phyloP scores from a whole-genome alignment of 2,113 vertebrate genomes.

The Opisthocomus hoazin region DNA sequence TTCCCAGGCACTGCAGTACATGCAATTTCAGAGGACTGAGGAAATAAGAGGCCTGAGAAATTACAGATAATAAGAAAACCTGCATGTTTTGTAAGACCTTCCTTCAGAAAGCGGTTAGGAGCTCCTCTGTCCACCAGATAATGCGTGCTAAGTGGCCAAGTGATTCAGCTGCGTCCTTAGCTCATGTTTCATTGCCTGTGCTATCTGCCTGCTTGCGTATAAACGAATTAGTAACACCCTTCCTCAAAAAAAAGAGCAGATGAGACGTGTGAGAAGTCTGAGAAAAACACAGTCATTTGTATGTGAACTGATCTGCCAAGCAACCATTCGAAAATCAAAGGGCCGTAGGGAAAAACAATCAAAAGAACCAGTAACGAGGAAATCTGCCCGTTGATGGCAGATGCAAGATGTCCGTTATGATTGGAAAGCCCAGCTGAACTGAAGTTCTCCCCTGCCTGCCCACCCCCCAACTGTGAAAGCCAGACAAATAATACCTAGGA shows the following conservation, averaged over 20 bases:
- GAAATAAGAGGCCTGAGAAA: background rate
- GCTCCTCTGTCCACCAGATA: background rate
- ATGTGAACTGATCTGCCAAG: background rate
- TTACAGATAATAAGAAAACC: background rate
- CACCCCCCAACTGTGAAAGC: background rate
- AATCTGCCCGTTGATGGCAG: background rate
- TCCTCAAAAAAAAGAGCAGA: background rate
- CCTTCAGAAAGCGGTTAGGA: background rate
- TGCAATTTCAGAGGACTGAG: background rate
- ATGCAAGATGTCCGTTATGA: background rate
- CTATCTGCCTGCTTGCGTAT: background rate
- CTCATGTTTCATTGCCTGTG: background rate
- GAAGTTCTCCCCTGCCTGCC: background rate
- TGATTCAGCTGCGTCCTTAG: background rate
- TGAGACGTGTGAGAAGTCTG: background rate
- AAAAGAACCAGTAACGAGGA: background rate
- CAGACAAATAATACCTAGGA: background rate
- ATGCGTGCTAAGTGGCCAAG: background rate
- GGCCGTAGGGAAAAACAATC: background rate
- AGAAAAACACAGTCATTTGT: background rate
- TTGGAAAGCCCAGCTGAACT: background rate
- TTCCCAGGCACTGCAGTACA: background rate
- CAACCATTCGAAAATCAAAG: background rate
- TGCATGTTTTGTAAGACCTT: background rate
- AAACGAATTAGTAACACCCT: background rate